Base-by-base conservation (phyloP, 2,888 invertebrate genomes). In the Candidula unifasciata region DNA sequence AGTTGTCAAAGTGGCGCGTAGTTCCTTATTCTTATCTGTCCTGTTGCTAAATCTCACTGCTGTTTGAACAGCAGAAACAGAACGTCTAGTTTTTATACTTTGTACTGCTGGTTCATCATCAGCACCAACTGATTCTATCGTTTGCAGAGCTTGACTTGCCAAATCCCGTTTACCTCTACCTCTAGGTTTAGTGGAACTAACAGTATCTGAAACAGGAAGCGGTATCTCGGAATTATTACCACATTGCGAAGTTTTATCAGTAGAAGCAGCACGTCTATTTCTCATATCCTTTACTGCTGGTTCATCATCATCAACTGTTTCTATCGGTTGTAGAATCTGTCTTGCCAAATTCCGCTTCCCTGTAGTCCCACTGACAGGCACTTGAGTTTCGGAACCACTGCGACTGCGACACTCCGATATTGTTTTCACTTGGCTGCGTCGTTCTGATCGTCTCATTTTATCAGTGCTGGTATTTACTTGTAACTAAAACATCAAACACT, bases 401-500 rank as follows among this genome's bases (percentile, higher is more conserved):
- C 8, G 8, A 44, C 44, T 44, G 13, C 13, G 8, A 44, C 8
- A 18, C 18, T 24, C 13, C 24, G n/a, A 21, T 60, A 5, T 60
- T 37, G 5, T 2, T 44, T 44, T 74, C 44, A 74, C 52, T 44
- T 74, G 44, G 27, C 73, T 74, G 44, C 6, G 52, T 5, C 60
- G 60, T 16, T 21, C 60, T 60, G 73, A 74, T 13, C 52, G n/a
- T 18, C 73, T 74, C 73, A 74, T 74, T 21, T 74, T 74, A 10
- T 27, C 66, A 24, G 8, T 60, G 21, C 21, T 60, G 1, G 21
- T 60, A 16, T 21, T n/a, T 60, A 16, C 8, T n/a, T 6, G 60
- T 60, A 60, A n/a, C 60, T 18, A 60, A 13, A 18, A 24, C 60
- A 18, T 13, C 24, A 60, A 60, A 13, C 21, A 24, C 60, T 60